Evolutionary conservation across 2,888 invertebrate genomes (phyloP), one percentile per base, ranked within the genome.

Genomic region (Elysia crispata): DNA sequence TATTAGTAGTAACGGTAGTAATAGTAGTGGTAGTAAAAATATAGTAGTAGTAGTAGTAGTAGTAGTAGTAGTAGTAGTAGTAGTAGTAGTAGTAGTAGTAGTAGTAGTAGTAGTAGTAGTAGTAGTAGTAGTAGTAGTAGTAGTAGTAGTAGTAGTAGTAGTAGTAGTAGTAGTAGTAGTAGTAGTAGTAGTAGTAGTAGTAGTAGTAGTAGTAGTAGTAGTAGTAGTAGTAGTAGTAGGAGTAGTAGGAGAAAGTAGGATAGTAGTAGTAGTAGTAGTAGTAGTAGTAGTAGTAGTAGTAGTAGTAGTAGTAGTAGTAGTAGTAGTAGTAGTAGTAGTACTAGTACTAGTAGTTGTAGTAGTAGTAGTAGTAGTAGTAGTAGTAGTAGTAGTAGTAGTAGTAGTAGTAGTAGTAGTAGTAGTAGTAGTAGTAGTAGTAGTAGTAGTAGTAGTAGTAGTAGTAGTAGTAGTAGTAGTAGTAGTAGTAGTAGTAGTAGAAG

Each of bases 381-480:
- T 64, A 64, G 64, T 64, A 64, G 64, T 64, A 64, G 64, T 64
- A 64, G 64, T 64, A 64, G 64, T 23, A 64, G 64, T 23, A 64
- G 64, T 23, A 64, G 64, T 23, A 64, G 64, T 23, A 64, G 64
- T 23, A 64, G 64, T 23, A 64, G 64, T 11, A 67, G 67, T 11
- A 54, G 31, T 69, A 69, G 69, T 69, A 69, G 69, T 69, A 30
- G 6, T 69, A 30, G 31, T 69, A 69, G 69, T 69, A 69, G 69
- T 69, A 69, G 31, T 69, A 69, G 69, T 69, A 69, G 31, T 69
- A 69, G 69, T 67, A 69, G 69, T 69, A 30, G 67, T 67, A 67
- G 67, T 64, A 64, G 64, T 69, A 30, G 69, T 67, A 69, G 69
- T 69, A 69, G 67, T 69, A 69, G 69, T 69, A 69, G 69, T 69